Base-by-base conservation (phyloP, 1,140 invertebrate genomes). In the Arion vulgaris region DNA sequence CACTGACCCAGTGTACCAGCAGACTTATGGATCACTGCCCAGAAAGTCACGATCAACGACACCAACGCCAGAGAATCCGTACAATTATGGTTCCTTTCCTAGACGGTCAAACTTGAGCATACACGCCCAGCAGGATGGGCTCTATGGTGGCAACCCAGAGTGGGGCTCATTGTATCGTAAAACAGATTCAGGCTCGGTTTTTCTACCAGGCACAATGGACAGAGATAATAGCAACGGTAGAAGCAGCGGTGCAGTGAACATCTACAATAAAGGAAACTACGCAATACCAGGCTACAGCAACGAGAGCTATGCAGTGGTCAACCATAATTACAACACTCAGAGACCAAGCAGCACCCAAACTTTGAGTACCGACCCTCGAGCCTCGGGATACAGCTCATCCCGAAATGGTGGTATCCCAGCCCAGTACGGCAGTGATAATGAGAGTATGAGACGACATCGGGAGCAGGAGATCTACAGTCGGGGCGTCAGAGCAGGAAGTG, bases 11-110 rank as follows among this genome's bases (percentile, higher is more conserved):
- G 2, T 34, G 1, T 80, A 69, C 62, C 57, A 68, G 38, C 34
- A 80, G 26, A n/a, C 53, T 23, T 80, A 80, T 38, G 66, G 38
- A 34, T 80, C 77, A 11, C 34, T 80, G 62, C 62, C 77, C 19
- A 17, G 77, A n/a, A n/a, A 15, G 11, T 69, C 57, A 28, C 7
- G 34, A 19, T 41, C 77, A n/a, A 69, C 77, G n/a, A n/a, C n/a
- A n/a, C n/a, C n/a, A 57, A 68, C 77, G 5, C 57, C 77, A 32
- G 28, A 68, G 2, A 57, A 34, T 28, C 1, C 38, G 1, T 77
- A 77, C 75, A 41, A 36, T 28, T 77, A 77, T 34, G 53, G 75
- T 23, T 57, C 49, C 49, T 45, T 77, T 11, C 75, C 15, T 2
- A 15, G 75, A 19, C 7, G 75, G 11, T 57, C 75, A 26, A 53